Conservation (phyloP, 2,888 invertebrate species). For the Athalia circularis region DNA sequence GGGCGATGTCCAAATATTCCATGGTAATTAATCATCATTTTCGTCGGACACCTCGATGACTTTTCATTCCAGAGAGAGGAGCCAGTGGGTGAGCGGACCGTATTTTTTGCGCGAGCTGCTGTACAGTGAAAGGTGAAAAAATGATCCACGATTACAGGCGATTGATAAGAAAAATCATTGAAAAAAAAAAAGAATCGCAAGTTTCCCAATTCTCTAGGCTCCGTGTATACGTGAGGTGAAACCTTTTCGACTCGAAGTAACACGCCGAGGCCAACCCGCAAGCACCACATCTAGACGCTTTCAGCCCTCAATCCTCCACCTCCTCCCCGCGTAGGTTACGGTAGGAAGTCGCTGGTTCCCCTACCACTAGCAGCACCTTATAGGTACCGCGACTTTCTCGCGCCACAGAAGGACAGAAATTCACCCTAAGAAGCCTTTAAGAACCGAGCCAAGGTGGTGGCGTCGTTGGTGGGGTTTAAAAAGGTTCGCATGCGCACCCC, state of each 20-base stretch:
- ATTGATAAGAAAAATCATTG: background rate
- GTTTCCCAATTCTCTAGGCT: background rate
- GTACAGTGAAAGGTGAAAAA: no score
- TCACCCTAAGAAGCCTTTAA: constrained; percentile 73
- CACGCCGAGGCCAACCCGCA: constrained; percentile 42
- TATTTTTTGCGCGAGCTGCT: no score
- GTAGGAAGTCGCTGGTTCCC: constrained; percentile 26
- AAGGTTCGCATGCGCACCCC: constrained; percentile 71
- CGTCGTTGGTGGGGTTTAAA: constrained; percentile 68
- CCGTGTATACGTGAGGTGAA: constrained; percentile 14
- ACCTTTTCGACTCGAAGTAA: constrained; percentile 36
- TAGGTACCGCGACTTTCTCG: constrained; percentile 42
- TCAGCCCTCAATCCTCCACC: constrained; percentile 23
- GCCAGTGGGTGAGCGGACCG: no score
- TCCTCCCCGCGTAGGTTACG: constrained; percentile 12
- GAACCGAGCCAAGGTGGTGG: constrained; percentile 65
- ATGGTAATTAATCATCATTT: no score
- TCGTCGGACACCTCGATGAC: no score
- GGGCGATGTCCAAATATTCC: no score
- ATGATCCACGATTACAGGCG: background rate
- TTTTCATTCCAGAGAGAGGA: no score
- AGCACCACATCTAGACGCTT: constrained; percentile 41
- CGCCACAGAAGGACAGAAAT: constrained; percentile 66
- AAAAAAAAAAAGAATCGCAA: background rate
- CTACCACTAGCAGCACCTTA: constrained; percentile 2